Percentiles rank a stretch among this genome's conserved stretches.
Evolutionary conservation across 2,888 invertebrate genomes (phyloP).

Genomic region (Antheraea assamensis): DNA sequence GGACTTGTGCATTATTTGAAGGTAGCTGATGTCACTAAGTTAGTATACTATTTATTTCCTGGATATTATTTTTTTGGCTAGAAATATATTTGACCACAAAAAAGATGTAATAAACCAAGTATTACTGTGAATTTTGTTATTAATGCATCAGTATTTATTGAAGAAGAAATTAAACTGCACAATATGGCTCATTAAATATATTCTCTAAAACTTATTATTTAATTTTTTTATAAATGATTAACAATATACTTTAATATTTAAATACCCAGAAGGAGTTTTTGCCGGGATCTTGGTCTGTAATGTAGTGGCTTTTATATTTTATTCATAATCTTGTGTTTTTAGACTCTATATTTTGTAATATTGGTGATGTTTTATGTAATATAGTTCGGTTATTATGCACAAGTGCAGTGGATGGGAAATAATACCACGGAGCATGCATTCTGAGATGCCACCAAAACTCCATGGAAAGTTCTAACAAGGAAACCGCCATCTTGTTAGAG

Average conservation of each 20-base stretch:
- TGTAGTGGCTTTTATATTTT: too few species aligned
- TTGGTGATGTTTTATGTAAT: too few species aligned
- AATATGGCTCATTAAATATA: neutral
- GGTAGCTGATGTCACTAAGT: constrained; percentile 39
- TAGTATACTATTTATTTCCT: constrained; percentile 23
- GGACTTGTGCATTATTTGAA: constrained; percentile 37
- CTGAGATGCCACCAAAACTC: too few species aligned
- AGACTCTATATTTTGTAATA: too few species aligned
- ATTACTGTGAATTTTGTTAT: neutral
- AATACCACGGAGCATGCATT: too few species aligned
- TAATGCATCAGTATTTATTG: neutral
- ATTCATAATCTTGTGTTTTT: too few species aligned
- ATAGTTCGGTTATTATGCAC: too few species aligned
- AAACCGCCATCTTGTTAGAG: too few species aligned
- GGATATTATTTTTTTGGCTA: neutral
- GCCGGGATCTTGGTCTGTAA: too few species aligned
- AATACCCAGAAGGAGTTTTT: too few species aligned
- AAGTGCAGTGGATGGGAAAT: too few species aligned
- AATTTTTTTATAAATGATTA: neutral
- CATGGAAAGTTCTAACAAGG: too few species aligned
- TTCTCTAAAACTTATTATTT: neutral
- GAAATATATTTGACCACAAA: neutral
- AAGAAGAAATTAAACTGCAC: neutral
- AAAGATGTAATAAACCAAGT: neutral
- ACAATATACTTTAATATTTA: neutral